Base-by-base conservation (phyloP, 2,113 vertebrate species). In the Sinocyclocheilus anophthalmus region DNA sequence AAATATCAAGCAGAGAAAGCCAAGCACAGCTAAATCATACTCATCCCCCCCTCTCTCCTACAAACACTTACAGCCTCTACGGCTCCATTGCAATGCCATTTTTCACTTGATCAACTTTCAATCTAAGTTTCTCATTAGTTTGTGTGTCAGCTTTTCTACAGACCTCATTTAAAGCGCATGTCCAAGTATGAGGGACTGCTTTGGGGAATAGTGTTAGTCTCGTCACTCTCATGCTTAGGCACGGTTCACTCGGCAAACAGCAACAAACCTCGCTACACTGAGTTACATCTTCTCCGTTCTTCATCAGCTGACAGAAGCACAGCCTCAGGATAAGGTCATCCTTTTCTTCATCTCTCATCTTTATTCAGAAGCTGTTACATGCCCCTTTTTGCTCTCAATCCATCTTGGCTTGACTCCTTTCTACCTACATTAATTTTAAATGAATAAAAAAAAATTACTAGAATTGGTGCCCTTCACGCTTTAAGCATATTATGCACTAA, bases 181-280 rank as follows among this genome's bases (percentile, higher is more conserved):
- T 67, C 84, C 33, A 45, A 16, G 73, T 30, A 45, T 67, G 42
- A 85, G 73, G 14, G n/a, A 37, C 57, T n/a, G 61, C 79, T 48
- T 65, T 26, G 75, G 83, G 73, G 57, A 85, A 61, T 53, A 85
- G 59, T n/a, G 42, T 85, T 50, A 77, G 73, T 48, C n/a, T 84
- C 69, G 26, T 67, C 59, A 20, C 57, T 77, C 75, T 65, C 57
- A 8, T 50, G 72, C 59, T 67, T 65, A 30, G 24, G 22, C 59
- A 81, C 59, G 39, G 79, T 81, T 81, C 79, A 26, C 59, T 81
- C 39, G 2, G 22, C 39, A 48, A 48, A 48, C 39, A 5, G 53
- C 76, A 59, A 30, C 24, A 45, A n/a, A 80, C 26, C 77, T 80
- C 37, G 57, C 77, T 80, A 80, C 78, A 24, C 12, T 63, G 59